phyloP scores from a whole-genome alignment of 2,113 vertebrate species.

The Leptosomus discolor region DNA sequence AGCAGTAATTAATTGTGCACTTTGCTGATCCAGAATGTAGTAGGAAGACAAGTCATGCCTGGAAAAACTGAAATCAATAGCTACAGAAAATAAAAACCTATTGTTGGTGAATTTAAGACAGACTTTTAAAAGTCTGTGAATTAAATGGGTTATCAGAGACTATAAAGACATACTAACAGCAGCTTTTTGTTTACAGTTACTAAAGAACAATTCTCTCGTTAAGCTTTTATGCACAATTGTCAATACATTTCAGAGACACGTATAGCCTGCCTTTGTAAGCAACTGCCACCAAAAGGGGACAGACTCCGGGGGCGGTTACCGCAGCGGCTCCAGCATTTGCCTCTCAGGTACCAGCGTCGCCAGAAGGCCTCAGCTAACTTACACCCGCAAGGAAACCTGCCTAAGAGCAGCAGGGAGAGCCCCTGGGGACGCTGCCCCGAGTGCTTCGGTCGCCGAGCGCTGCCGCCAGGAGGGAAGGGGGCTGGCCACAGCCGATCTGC shows the following conservation, averaged over 20 bases:
- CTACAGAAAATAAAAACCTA: background rate
- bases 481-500: background rate
- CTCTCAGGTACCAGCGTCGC: fast-evolving
- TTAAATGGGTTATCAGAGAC: background rate
- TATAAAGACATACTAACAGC: background rate
- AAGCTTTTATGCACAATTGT: background rate
- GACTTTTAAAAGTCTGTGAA: background rate
- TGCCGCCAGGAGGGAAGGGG: background rate
- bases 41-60: background rate
- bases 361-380: fast-evolving
- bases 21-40: background rate
- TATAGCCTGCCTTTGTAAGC: background rate
- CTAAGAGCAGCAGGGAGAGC: background rate
- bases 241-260: background rate
- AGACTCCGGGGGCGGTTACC: fast-evolving
- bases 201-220: background rate
- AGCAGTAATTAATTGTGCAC: background rate
- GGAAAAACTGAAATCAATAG: background rate
- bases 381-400: fast-evolving
- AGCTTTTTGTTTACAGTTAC: background rate
- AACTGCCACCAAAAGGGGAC: background rate
- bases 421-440: background rate
- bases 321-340: background rate
- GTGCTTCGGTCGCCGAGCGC: fast-evolving
- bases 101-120: background rate